Percentiles rank a stretch among this genome's conserved stretches.
These are phyloP conservation scores for Scotopteryx bipunctaria DNA, from an alignment of 2,888 invertebrate species.

Conservation along the genomic window DNA sequence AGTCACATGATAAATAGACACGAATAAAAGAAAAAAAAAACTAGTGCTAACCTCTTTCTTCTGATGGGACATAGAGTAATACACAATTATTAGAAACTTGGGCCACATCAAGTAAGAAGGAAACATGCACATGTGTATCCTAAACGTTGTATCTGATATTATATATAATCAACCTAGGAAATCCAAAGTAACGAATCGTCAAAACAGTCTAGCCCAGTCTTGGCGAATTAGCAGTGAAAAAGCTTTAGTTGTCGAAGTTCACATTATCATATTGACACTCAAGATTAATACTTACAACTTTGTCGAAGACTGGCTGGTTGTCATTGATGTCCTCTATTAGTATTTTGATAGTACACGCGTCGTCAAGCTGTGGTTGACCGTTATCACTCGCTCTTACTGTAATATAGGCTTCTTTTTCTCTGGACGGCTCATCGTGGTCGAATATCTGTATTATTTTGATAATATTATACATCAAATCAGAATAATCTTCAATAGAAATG, in stretches of 20 bases:
- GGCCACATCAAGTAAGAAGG: background rate
- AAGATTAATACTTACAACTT: conserved; percentile 85
- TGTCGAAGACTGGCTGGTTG: conserved; percentile 91
- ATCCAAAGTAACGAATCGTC: background rate
- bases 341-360: conserved; percentile 96
- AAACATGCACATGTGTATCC: conserved; percentile 16
- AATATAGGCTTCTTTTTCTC: conserved; percentile 92
- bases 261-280: background rate
- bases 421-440: conserved; percentile 94
- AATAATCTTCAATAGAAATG: background rate
- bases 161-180: background rate
- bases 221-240: conserved; percentile 15
- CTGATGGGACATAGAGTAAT: conserved; percentile 8
- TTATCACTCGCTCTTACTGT: conserved; percentile 97
- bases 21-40: conserved; percentile 27
- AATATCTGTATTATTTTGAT: conserved; percentile 82
- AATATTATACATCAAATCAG: conserved; percentile 22
- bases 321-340: conserved; percentile 97
- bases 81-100: conserved; percentile 6
- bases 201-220: conserved; percentile 13
- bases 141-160: background rate
- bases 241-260: background rate
- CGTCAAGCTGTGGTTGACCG: conserved; percentile 94
- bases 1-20: conserved; percentile 45
- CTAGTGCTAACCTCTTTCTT: conserved; percentile 35